phyloP scores from a whole-genome alignment of 2,888 invertebrate species.

The Pseudococcus viburni region DNA sequence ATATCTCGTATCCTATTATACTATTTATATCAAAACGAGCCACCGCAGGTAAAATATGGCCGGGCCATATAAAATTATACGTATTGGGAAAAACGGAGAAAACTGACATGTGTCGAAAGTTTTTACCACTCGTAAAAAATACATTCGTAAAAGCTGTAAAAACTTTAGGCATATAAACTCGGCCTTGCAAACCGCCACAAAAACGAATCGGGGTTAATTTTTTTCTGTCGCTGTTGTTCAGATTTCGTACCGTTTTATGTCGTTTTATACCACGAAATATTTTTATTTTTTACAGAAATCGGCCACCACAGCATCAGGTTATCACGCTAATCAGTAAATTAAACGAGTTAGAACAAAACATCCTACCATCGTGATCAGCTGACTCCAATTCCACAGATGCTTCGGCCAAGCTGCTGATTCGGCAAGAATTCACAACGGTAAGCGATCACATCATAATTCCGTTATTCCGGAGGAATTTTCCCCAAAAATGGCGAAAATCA shows the following conservation, averaged over 20 bases:
- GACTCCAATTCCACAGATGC: background rate
- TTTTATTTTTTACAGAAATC: too few relatives aligned
- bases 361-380: background rate
- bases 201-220: background rate
- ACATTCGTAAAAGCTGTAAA: slow-evolving; percentile 37
- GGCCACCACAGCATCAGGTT: background rate
- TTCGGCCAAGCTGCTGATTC: background rate
- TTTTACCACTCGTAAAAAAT: slow-evolving; percentile 19
- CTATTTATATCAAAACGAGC: background rate
- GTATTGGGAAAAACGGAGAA: background rate
- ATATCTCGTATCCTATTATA: background rate
- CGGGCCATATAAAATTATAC: slow-evolving; percentile 17
- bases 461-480: background rate
- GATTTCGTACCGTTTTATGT: background rate
- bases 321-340: background rate
- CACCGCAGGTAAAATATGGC: background rate
- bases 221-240: background rate
- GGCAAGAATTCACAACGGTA: background rate
- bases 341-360: background rate
- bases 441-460: background rate
- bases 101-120: slow-evolving; percentile 33
- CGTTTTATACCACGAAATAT: background rate
- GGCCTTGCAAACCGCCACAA: background rate
- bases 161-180: background rate
- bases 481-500: background rate